A percentile compares a stretch with the other conserved stretches of the same genome.
Evolutionary conservation across 2,113 vertebrate species (phyloP).

Genomic region (Illadopsis cleaveri): DNA sequence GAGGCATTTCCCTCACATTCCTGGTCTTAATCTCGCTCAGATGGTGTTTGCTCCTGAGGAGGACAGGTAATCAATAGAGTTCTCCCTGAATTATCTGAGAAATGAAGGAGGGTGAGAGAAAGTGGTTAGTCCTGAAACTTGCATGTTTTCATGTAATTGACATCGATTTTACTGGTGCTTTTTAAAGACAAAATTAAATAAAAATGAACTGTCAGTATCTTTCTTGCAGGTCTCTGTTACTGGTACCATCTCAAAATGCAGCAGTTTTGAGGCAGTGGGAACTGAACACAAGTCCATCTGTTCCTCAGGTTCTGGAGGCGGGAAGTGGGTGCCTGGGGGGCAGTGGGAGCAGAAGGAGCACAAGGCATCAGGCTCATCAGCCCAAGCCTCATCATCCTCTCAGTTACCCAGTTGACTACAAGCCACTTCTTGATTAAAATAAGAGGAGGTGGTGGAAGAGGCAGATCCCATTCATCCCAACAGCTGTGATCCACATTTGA

Average conservation of each 20-base stretch:
- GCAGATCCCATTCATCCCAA: not conserved
- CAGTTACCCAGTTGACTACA: not conserved
- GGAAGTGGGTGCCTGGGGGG: fast-evolving
- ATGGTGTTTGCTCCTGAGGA: not conserved
- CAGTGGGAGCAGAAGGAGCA: not conserved
- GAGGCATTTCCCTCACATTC: not conserved
- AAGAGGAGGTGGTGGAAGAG: not conserved
- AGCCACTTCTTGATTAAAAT: not conserved
- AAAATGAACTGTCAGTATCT: not conserved
- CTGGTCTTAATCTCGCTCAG: not conserved
- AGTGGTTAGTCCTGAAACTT: not conserved
- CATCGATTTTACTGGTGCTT: not conserved
- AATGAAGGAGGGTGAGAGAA: not conserved
- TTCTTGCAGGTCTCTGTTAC: not conserved
- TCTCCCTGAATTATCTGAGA: not conserved
- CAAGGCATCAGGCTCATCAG: not conserved
- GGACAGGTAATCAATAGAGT: not conserved
- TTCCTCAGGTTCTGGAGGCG: not conserved
- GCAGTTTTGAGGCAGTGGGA: not conserved
- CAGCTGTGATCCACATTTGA: not conserved
- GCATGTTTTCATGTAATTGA: constrained; percentile 12
- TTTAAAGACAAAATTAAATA: not conserved
- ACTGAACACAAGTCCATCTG: not conserved
- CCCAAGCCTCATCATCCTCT: not conserved
- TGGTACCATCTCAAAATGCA: not conserved